Percentiles rank a stretch among this genome's conserved stretches.
These are phyloP conservation scores for Drosophila tristis DNA, from an alignment of 1,140 invertebrate genomes.

Conservation along the genomic window DNA sequence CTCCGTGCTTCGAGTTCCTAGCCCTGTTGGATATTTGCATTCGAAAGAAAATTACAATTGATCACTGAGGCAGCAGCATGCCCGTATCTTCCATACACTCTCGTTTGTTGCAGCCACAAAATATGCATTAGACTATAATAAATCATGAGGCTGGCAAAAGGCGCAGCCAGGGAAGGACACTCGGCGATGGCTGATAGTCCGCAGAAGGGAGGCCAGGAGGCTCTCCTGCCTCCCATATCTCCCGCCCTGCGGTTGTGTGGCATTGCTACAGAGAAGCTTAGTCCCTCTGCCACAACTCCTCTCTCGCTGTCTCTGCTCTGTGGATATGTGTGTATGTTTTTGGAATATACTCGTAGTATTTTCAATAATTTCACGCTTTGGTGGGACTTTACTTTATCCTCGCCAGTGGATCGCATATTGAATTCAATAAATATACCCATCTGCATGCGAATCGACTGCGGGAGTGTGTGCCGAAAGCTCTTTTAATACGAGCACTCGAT, in stretches of 20 bases:
- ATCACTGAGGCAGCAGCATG: constrained; percentile 42
- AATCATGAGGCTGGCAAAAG: constrained; percentile 69
- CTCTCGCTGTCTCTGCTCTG: neutral
- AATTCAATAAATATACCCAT: constrained; percentile 70
- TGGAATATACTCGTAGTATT: constrained; percentile 39
- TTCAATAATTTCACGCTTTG: constrained; percentile 80
- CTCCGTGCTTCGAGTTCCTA: neutral
- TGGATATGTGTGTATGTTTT: constrained; percentile 1
- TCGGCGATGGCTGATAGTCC: constrained; percentile 22
- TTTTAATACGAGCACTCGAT: constrained; percentile 54
- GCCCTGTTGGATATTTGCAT: constrained; percentile 64
- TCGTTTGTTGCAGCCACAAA: constrained; percentile 53
- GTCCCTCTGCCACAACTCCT: too few relatives aligned
- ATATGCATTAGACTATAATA: constrained; percentile 81
- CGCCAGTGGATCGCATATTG: constrained; percentile 49
- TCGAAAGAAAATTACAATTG: constrained; percentile 80
- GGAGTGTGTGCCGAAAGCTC: constrained; percentile 25
- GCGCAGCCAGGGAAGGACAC: constrained; percentile 32
- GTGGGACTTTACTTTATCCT: constrained; percentile 43
- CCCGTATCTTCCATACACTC: constrained; percentile 2
- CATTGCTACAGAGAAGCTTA: too few relatives aligned
- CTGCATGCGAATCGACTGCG: constrained; percentile 12
- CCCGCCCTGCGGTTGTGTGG: too few relatives aligned
- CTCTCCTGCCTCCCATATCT: neutral
- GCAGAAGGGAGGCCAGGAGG: constrained; percentile 21